Conservation (phyloP, 2,113 vertebrate genomes). For the Sterrhoptilus dennistouni region DNA sequence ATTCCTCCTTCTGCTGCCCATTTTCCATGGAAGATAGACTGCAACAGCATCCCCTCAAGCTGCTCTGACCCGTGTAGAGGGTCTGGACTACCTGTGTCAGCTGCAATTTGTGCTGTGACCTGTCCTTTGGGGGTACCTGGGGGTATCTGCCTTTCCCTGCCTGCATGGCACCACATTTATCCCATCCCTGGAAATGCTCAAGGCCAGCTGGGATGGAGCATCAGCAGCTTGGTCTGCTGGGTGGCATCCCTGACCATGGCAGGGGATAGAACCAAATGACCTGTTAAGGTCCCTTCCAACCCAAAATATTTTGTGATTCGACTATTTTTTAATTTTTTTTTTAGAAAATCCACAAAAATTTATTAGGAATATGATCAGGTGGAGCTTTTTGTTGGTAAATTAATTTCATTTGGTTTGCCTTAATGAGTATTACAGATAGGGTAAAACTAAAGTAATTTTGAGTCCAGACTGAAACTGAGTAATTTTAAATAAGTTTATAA, state of each 20-base stretch:
- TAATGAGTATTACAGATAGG: background rate
- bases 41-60: background rate
- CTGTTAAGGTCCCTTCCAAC: background rate
- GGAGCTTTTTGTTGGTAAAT: background rate
- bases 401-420: accelerated
- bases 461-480: background rate
- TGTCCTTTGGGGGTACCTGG: background rate
- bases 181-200: background rate
- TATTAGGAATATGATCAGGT: background rate
- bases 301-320: background rate
- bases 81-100: background rate
- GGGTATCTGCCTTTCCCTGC: background rate
- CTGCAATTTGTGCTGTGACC: background rate
- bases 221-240: background rate
- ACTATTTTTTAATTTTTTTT: no score
- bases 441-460: background rate
- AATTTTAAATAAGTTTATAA: background rate
- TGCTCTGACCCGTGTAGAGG: background rate
- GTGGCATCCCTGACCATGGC: background rate
- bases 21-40: background rate
- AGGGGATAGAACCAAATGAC: background rate
- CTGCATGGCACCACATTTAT: background rate
- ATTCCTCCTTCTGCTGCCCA: background rate
- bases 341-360: background rate
- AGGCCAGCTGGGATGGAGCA: background rate